phyloP scores from a whole-genome alignment of 2,797 vertebrate genomes.

The Vultur gryphus region DNA sequence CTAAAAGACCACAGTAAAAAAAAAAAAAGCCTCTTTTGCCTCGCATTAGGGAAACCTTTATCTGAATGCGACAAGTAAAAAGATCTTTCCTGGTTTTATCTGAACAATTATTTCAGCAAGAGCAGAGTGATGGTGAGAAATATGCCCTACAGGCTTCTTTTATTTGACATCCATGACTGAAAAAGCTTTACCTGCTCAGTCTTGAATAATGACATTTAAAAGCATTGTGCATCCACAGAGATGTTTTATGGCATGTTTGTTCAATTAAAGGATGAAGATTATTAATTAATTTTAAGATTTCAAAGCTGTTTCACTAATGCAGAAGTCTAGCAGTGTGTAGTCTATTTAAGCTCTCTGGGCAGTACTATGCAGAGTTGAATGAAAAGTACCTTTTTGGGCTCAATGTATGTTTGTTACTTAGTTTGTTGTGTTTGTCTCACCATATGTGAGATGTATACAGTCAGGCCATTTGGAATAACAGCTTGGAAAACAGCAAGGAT shows the following conservation, averaged over 20 bases:
- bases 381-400: not conserved
- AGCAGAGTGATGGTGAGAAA: not conserved
- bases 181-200: not conserved
- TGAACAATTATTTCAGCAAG: not conserved
- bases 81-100: not conserved
- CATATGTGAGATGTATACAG: not conserved
- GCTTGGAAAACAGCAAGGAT: not conserved
- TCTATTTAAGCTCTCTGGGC: not conserved
- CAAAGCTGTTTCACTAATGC: not conserved
- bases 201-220: not conserved
- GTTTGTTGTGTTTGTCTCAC: not conserved
- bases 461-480: not conserved
- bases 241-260: not conserved
- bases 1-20: not conserved
- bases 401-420: not conserved
- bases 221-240: not conserved
- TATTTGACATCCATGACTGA: not conserved
- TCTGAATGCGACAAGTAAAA: not conserved
- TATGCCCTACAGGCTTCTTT: not conserved
- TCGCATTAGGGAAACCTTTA: not conserved
- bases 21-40: not conserved
- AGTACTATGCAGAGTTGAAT: not conserved
- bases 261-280: not conserved
- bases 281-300: not conserved
- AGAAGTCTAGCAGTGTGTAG: not conserved